Base-by-base conservation (phyloP, 2,797 vertebrate species). In the Zalophus californianus region DNA sequence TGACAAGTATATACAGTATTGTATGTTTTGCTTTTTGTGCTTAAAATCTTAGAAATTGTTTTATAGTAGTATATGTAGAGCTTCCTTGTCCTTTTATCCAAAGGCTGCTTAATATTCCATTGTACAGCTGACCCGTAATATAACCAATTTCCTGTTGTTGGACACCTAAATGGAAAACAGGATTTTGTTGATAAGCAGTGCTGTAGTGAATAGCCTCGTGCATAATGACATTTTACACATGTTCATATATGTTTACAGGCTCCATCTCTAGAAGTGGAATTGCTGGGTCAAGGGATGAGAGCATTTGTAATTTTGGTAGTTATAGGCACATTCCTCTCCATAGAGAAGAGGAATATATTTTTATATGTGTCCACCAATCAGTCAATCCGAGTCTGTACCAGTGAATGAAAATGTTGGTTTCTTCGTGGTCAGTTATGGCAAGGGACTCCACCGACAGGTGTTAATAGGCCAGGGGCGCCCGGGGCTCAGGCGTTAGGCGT, bases 31-130 rank as follows among this genome's bases (percentile, higher is more conserved):
- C 38, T 92, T 86, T 68, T 89, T 77, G 20, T 90, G 50, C 52
- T 86, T 94, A 41, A 86, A 85, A 62, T 89, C 60, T 92, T 73
- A 79, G 70, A 91, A 88, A 82, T 68, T 86, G 20, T 62, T 86
- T 92, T 83, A 35, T 52, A 29, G 44, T 83, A 50, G 32, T 72
- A n/a, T 21, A 58, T 48, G 38, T 38, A 90, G 60, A 50, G 2
- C 66, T 60, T 77, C 77, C 72, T 84, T 77, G 9, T 77, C 50
- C 21, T 86, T 85, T 91, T 58, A 38, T 83, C 25, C 29, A 25
- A 56, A 77, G 44, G 35, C 60, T 87, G 56, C 58, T 58, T 94
- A 92, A 87, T 83, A 87, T 44, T 96, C 83, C 58, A 50, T 70
- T 85, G 12, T 29, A 62, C 5, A 18, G 35, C n/a, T 44, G 68